Conservation (phyloP, 2,797 vertebrate species). For the Rallus crepitans region DNA sequence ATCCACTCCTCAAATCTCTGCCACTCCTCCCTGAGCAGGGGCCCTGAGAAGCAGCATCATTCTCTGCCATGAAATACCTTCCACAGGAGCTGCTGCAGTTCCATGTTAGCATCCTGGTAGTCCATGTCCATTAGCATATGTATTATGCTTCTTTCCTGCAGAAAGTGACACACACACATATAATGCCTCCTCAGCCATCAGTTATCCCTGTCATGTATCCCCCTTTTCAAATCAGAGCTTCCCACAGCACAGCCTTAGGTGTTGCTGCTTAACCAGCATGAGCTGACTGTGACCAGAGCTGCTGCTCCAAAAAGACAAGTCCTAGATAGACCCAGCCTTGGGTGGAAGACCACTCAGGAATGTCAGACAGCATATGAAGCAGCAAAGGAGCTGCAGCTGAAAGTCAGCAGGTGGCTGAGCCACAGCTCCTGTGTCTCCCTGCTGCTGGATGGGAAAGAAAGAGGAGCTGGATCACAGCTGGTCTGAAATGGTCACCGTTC, state of each 20-base stretch:
- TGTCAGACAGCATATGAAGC: neutral
- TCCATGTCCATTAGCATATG: neutral
- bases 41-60: neutral
- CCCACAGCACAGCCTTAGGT: accelerated
- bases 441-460: neutral
- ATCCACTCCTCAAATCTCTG: neutral
- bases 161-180: accelerated
- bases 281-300: neutral
- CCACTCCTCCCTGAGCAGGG: neutral
- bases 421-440: neutral
- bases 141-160: neutral
- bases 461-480: neutral
- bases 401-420: neutral
- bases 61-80: neutral
- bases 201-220: neutral
- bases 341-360: neutral
- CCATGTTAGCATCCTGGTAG: neutral
- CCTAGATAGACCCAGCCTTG: neutral
- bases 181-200: neutral
- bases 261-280: neutral
- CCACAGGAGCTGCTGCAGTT: neutral
- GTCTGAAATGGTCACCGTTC: neutral
- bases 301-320: neutral
- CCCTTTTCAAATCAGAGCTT: neutral
- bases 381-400: neutral